phyloP scores from a whole-genome alignment of 92 coral and sea anemone genomes.

The Meandrina meandrites region DNA sequence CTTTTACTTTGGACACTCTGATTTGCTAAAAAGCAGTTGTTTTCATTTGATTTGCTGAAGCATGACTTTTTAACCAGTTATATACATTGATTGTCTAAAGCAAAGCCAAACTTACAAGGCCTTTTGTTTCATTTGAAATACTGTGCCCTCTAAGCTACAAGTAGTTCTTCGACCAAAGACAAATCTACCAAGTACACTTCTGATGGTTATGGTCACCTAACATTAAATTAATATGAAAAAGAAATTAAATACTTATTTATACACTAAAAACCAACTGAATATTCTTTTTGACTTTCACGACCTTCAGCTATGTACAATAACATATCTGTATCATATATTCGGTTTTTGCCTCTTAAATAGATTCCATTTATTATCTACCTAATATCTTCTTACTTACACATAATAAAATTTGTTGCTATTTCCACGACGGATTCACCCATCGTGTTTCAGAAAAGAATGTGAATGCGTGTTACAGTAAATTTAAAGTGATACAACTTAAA shows the following conservation, averaged over 20 bases:
- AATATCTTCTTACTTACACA: conserved; percentile 14
- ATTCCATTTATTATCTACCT: conserved; percentile 15
- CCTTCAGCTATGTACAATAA: conserved; percentile 19
- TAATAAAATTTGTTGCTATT: not conserved
- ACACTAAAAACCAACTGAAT: not conserved
- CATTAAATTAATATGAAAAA: not conserved
- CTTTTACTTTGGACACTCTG: no score
- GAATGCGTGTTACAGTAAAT: not conserved
- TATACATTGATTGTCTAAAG: not conserved
- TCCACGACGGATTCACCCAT: conserved; percentile 44
- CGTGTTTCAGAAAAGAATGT: not conserved
- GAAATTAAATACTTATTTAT: no score
- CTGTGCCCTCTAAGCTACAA: not conserved
- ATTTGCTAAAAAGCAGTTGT: not conserved
- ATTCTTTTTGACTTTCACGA: not conserved
- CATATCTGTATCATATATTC: not conserved
- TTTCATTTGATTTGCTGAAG: not conserved
- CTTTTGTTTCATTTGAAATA: not conserved
- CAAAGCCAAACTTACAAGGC: not conserved
- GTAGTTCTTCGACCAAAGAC: not conserved
- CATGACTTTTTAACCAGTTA: not conserved
- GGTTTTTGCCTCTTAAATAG: conserved; percentile 24
- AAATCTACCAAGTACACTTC: not conserved
- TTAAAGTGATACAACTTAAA: no score
- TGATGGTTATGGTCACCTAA: not conserved